These are phyloP conservation scores for Scolopax mira DNA, from an alignment of 2,113 vertebrate genomes.

Conservation along the genomic window DNA sequence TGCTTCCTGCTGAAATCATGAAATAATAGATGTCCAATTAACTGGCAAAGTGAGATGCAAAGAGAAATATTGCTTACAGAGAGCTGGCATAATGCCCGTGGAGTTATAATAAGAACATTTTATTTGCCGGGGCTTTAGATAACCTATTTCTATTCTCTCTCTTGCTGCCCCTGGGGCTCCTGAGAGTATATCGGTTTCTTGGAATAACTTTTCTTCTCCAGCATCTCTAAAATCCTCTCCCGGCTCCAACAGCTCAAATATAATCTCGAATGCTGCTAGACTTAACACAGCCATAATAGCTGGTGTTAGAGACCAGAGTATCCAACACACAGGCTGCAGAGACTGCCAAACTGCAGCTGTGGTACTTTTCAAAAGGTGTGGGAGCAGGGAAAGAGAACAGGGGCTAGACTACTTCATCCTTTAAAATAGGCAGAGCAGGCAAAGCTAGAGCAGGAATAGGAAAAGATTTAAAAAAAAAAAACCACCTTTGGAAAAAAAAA, in stretches of 20 bases:
- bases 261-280: neutral
- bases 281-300: neutral
- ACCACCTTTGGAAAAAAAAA: neutral
- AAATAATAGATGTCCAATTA: constrained; percentile 56
- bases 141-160: constrained; percentile 22
- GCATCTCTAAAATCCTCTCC: neutral
- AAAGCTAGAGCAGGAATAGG: neutral
- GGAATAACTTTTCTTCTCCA: neutral
- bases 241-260: neutral
- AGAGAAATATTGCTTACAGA: constrained; percentile 37
- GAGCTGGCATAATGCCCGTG: constrained; percentile 11
- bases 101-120: constrained; percentile 50
- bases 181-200: neutral
- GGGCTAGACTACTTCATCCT: neutral
- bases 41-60: constrained; percentile 17
- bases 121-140: constrained; percentile 41
- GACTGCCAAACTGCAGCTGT: neutral
- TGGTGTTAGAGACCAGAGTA: neutral
- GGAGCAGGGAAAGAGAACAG: neutral
- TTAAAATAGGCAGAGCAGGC: neutral
- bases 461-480: neutral
- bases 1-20: constrained; percentile 51
- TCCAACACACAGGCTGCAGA: neutral
- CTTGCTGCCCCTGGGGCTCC: neutral
- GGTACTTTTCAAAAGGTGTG: neutral